Conservation (phyloP, 2,113 vertebrate species). For the Gambusia affinis region DNA sequence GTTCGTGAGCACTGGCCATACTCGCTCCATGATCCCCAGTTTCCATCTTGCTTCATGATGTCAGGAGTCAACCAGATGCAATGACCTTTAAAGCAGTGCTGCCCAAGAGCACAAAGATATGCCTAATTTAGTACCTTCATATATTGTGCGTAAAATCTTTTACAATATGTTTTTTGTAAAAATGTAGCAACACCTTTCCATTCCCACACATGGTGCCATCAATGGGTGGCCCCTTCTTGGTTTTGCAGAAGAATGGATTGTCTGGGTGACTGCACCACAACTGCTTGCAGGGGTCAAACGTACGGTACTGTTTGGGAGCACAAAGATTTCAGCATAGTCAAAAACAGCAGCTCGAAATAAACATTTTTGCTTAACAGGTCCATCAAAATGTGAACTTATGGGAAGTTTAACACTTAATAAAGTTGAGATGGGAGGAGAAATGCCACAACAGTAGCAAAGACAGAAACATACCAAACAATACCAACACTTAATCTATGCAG, state of each 20-base stretch:
- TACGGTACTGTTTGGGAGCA: conserved; percentile 86
- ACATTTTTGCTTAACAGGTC: conserved; percentile 17
- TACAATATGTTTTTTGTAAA: neutral
- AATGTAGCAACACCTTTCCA: conserved; percentile 85
- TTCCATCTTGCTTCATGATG: conserved; percentile 95
- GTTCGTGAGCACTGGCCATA: conserved; percentile 93
- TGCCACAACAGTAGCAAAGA: conserved; percentile 58
- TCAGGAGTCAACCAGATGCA: conserved; percentile 96
- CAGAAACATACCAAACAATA: conserved; percentile 50
- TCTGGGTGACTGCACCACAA: conserved; percentile 98
- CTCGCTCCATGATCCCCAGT: conserved; percentile 95
- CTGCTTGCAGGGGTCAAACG: conserved; percentile 96
- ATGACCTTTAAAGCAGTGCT: conserved; percentile 99
- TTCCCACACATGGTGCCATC: conserved; percentile 95
- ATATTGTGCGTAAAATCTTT: neutral
- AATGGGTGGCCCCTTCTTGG: conserved; percentile 97
- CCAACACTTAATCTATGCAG: conserved; percentile 53
- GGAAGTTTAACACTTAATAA: conserved; percentile 49
- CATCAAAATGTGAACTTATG: conserved; percentile 26
- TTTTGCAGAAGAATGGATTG: conserved; percentile 99
- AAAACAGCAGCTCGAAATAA: neutral
- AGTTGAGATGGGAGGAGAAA: conserved; percentile 58
- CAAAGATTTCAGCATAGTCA: conserved; percentile 51
- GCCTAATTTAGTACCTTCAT: conserved; percentile 2
- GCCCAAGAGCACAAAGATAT: conserved; percentile 37